Conservation (phyloP, 2,888 invertebrate species). For the Balanococcus diminutus region DNA sequence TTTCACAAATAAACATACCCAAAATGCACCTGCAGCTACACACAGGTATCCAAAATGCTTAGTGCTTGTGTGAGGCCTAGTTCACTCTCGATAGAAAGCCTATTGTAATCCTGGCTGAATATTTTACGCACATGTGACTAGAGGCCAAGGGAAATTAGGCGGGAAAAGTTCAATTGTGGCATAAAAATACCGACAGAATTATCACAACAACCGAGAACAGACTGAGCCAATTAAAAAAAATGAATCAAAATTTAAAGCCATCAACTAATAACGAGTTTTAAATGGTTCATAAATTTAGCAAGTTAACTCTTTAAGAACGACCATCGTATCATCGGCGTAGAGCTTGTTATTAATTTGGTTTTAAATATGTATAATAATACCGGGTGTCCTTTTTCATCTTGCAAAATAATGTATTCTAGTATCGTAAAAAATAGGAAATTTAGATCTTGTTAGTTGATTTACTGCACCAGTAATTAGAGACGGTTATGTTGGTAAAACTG, state of each 20-base stretch:
- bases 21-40: not conserved
- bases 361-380: not conserved
- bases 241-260: slow-evolving; percentile 41
- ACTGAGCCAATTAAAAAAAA: slow-evolving; percentile 41
- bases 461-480: not conserved
- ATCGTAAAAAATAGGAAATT: not conserved
- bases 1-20: not conserved
- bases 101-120: not conserved
- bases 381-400: slow-evolving; percentile 2
- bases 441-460: not conserved
- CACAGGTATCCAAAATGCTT: not conserved
- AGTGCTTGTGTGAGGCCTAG: no score
- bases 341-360: not conserved
- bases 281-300: slow-evolving; percentile 38
- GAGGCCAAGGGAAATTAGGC: not conserved
- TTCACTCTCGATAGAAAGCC: no score
- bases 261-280: slow-evolving; percentile 43
- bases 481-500: not conserved
- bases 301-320: not conserved
- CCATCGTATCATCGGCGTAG: not conserved
- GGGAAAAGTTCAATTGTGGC: slow-evolving; percentile 21
- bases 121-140: not conserved
- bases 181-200: slow-evolving; percentile 29
- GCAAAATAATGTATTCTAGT: not conserved
- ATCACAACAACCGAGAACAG: not conserved